Evolutionary conservation across 2,888 invertebrate genomes (phyloP), one percentile per base, ranked within the genome.

Genomic region (Ischnura elegans): DNA sequence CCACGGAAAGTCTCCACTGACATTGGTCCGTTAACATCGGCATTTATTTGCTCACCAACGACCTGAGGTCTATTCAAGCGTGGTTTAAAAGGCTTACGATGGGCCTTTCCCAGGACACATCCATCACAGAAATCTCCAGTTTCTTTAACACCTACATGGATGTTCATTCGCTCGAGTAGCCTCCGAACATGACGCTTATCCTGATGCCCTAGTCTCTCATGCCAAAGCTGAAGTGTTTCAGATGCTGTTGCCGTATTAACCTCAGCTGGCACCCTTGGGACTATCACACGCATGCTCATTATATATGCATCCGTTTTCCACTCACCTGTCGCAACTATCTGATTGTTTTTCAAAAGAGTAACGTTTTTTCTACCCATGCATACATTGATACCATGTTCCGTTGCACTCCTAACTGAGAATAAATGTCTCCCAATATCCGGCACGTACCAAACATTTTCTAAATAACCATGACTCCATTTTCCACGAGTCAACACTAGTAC

Each of bases 11-110:
- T 95, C 43, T 94, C 45, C 6, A 94, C 84, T 8, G 94, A 95
- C 94, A 95, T 95, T 93, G 94, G 94, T 19, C 94, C 94, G 87
- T 95, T 94, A 42, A 95, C 94, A 87, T 95, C 95, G 19, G 94
- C 94, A 85, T 95, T 94, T 16, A 95, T 94, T 87, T 94, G 55
- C 87, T 95, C 94, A 94, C 94, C 94, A 46, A 95, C 94, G 13
- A 76, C 84, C 85, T 94, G 43, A 2, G 94, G 94, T 66, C 94
- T 94, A 93, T 95, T 94, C 45, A 13, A n/a, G 51, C 94, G 94
- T 6, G 87, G 43, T 10, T 86, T 84, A 61, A 94, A 94, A 45
- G 93, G 94, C 94, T 94, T 94, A 3, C 93, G 94, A 94, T 94
- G 94, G 29, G 94, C 93, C 87, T 94, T 94, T 19, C 94, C 94